These are phyloP conservation scores for Sorex araneus DNA, from an alignment of 2,113 vertebrate genomes.

Conservation along the genomic window DNA sequence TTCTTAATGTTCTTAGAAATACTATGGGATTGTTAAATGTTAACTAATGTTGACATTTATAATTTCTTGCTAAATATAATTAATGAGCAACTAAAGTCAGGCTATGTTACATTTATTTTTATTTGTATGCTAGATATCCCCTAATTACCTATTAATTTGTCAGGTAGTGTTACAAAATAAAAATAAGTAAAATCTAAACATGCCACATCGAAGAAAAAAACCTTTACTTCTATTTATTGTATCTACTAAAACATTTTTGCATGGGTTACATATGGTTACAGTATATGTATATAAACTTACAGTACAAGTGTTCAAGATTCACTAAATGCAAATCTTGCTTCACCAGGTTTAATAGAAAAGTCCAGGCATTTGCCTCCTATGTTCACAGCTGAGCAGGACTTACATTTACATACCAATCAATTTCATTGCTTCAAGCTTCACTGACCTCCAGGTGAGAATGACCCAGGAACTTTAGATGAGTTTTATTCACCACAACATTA, in stretches of 20 bases:
- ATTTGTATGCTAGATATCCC: constrained; percentile 27
- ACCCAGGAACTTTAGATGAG: not conserved
- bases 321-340: not conserved
- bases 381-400: not conserved
- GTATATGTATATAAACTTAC: not conserved
- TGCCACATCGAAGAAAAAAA: not conserved
- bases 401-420: not conserved
- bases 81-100: not conserved
- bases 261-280: not conserved
- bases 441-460: no score
- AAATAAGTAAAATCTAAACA: constrained; percentile 34
- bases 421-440: accelerated
- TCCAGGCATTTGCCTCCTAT: not conserved
- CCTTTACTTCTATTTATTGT: not conserved
- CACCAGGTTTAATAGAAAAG: not conserved
- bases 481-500: not conserved
- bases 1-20: not conserved
- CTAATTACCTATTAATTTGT: not conserved
- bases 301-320: not conserved
- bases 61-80: constrained; percentile 11
- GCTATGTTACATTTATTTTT: not conserved
- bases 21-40: not conserved
- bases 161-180: not conserved
- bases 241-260: not conserved
- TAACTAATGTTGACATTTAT: not conserved